Evolutionary conservation across 2,113 vertebrate genomes (phyloP).

Genomic region (Alethe diademata): DNA sequence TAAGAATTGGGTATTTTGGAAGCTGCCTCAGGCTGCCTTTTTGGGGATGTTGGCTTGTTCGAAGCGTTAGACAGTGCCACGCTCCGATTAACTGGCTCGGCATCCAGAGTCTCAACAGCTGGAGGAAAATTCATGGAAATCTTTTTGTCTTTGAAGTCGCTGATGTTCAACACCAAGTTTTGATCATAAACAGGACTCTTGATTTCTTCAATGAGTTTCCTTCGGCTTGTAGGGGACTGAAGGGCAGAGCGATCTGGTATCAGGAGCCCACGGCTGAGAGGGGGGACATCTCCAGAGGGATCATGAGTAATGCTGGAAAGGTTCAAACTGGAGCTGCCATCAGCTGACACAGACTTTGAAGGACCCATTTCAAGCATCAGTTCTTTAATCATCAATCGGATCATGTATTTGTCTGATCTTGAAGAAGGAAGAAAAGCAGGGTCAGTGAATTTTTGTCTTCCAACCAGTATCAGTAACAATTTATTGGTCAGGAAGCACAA

Average conservation of each 20-base stretch:
- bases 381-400: conserved; percentile 81
- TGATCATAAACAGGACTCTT: conserved; percentile 67
- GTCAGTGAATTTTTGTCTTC: conserved; percentile 85
- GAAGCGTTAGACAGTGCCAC: conserved; percentile 30
- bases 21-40: conserved; percentile 28
- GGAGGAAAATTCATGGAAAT: conserved; percentile 39
- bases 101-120: conserved; percentile 66
- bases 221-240: conserved; percentile 72
- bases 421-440: conserved; percentile 89
- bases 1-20: conserved; percentile 64
- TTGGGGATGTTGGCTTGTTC: conserved; percentile 67
- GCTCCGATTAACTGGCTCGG: conserved; percentile 69
- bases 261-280: conserved; percentile 76
- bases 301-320: conserved; percentile 60
- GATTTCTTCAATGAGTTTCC: conserved; percentile 85
- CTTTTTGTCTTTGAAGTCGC: conserved; percentile 73
- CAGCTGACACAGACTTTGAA: neutral
- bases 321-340: conserved; percentile 16
- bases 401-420: conserved; percentile 86
- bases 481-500: conserved; percentile 88
- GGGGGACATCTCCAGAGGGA: conserved; percentile 60
- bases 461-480: conserved; percentile 87
- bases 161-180: conserved; percentile 59
- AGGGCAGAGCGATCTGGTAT: conserved; percentile 72
- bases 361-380: conserved; percentile 71